Conservation (phyloP, 2,113 vertebrate genomes). For the Oryzias javanicus region DNA sequence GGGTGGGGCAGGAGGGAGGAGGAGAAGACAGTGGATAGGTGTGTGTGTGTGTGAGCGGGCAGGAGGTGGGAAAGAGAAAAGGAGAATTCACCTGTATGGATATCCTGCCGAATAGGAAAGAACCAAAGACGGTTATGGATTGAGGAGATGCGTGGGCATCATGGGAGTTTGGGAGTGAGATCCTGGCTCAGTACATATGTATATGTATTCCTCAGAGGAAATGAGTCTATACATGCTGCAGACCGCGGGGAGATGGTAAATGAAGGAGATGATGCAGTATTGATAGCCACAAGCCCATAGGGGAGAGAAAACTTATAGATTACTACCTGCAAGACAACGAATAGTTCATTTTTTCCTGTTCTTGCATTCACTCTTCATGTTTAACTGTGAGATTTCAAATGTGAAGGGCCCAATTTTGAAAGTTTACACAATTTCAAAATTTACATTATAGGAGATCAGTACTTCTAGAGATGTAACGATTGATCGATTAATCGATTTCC, state of each 20-base stretch:
- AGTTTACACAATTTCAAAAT: constrained; percentile 5
- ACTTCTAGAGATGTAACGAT: too few relatives aligned
- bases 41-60: constrained; percentile 48
- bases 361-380: constrained; percentile 17
- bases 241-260: constrained; percentile 51
- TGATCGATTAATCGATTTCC: too few relatives aligned
- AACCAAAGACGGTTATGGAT: constrained; percentile 40
- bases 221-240: constrained; percentile 35
- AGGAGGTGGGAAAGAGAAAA: constrained; percentile 65
- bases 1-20: constrained; percentile 42
- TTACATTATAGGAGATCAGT: too few relatives aligned
- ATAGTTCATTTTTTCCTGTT: constrained; percentile 34
- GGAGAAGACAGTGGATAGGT: constrained; percentile 53
- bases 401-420: constrained; percentile 7
- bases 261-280: constrained; percentile 59
- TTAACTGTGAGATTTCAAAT: constrained; percentile 24
- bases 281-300: constrained; percentile 58
- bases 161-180: constrained; percentile 18
- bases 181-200: constrained; percentile 29
- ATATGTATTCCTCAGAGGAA: constrained; percentile 42
- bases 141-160: constrained; percentile 46
- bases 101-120: constrained; percentile 24
- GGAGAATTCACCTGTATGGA: constrained; percentile 66
- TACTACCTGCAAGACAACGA: constrained; percentile 56
- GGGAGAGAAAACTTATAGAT: constrained; percentile 61